Conservation (phyloP, 2,113 vertebrate species). For the Bubo bubo region DNA sequence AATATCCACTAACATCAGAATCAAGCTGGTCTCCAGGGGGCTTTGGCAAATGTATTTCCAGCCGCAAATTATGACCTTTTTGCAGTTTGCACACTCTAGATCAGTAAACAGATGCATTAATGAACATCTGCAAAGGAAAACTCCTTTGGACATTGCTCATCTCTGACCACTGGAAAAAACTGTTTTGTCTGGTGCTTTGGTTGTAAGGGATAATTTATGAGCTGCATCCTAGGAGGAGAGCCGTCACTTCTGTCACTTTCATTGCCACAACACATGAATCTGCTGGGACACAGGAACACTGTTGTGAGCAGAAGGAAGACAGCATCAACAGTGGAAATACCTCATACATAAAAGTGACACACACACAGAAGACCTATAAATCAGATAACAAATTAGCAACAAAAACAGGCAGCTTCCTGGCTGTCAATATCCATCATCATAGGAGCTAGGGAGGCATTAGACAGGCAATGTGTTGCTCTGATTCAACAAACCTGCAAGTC, state of each 20-base stretch:
- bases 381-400: slow-evolving; percentile 50
- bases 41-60: not conserved
- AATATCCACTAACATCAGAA: not conserved
- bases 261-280: slow-evolving; percentile 30
- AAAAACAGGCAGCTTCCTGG: not conserved
- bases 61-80: not conserved
- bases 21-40: not conserved
- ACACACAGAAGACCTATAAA: slow-evolving; percentile 52
- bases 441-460: slow-evolving; percentile 39
- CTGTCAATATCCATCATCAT: slow-evolving; percentile 55
- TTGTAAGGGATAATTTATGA: slow-evolving; percentile 54
- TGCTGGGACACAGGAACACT: slow-evolving; percentile 31
- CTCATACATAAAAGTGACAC: slow-evolving; percentile 34
- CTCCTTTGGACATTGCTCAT: slow-evolving; percentile 30
- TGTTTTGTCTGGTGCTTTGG: slow-evolving; percentile 10
- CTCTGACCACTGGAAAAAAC: not conserved
- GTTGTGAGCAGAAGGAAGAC: slow-evolving; percentile 44
- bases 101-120: slow-evolving; percentile 14
- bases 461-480: slow-evolving; percentile 22
- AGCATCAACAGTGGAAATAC: slow-evolving; percentile 46
- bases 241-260: slow-evolving; percentile 22
- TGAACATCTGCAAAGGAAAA: slow-evolving; percentile 15
- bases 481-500: slow-evolving; percentile 40
- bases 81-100: not conserved
- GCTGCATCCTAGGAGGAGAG: slow-evolving; percentile 16